These are phyloP conservation scores for Machimus rusticus DNA, from an alignment of 2,888 invertebrate genomes.

Conservation along the genomic window DNA sequence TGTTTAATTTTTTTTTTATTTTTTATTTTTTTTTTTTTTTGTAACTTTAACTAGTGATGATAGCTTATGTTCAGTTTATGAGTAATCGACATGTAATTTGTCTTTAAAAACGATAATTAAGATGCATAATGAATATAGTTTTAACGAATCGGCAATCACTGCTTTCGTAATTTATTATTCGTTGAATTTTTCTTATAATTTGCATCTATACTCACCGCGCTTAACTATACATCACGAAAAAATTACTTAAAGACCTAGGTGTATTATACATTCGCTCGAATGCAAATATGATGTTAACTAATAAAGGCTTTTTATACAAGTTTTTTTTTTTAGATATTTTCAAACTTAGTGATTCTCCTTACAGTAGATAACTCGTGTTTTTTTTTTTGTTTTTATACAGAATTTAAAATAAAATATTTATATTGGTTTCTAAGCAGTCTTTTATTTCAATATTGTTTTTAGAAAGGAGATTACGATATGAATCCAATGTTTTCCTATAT, in stretches of 20 bases:
- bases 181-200: background rate
- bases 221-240: background rate
- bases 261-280: background rate
- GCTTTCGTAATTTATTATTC: slow-evolving; percentile 12
- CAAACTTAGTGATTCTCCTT: background rate
- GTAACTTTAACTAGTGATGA: background rate
- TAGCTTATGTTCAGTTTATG: background rate
- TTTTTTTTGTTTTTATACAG: slow-evolving; percentile 26
- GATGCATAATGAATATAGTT: background rate
- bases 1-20: background rate
- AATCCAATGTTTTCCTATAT: background rate
- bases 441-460: background rate
- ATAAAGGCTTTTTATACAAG: slow-evolving; percentile 28
- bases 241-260: slow-evolving; percentile 6
- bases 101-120: background rate
- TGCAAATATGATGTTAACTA: slow-evolving; percentile 25
- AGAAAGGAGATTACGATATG: background rate
- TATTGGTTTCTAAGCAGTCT: slow-evolving; percentile 11
- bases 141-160: background rate
- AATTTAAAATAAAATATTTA: slow-evolving; percentile 14
- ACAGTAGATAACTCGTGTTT: slow-evolving; percentile 17
- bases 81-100: background rate
- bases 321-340: slow-evolving; percentile 18
- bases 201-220: background rate
- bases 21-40: background rate